A percentile compares a stretch with the other conserved stretches of the same genome.
phyloP scores from a whole-genome alignment of 2,888 invertebrate species.

The Napeogenes sylphis region DNA sequence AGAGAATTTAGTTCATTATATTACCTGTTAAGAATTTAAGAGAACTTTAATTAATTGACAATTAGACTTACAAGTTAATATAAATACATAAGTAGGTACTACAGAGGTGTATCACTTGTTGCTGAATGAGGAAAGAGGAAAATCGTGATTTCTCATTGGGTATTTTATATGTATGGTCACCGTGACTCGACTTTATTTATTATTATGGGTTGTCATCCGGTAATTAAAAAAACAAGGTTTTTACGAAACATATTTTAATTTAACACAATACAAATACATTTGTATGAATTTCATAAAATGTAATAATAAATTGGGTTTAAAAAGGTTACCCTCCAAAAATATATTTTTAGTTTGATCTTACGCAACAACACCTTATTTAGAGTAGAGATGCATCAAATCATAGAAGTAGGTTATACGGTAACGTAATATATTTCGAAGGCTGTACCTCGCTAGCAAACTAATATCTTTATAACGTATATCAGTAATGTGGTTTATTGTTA shows the following conservation, averaged over 20 bases:
- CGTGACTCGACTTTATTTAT: not conserved
- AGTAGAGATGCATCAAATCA: not conserved
- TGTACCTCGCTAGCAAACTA: conserved; percentile 14
- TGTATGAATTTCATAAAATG: too few relatives aligned
- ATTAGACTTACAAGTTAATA: too few relatives aligned
- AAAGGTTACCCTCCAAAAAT: too few relatives aligned
- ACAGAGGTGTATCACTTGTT: not conserved
- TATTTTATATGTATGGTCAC: conserved; percentile 8
- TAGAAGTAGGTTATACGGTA: conserved; percentile 32
- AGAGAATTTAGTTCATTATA: too few relatives aligned
- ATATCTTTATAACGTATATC: conserved; percentile 9
- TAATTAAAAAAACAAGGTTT: not conserved
- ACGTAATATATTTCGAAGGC: conserved; percentile 32
- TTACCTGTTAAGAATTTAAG: too few relatives aligned
- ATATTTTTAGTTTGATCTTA: too few relatives aligned
- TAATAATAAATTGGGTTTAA: too few relatives aligned
- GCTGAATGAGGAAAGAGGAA: conserved; percentile 18
- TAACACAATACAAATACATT: too few relatives aligned
- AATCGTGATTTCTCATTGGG: conserved; percentile 11
- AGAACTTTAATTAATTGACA: too few relatives aligned
- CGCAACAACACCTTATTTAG: too few relatives aligned
- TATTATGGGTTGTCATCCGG: not conserved
- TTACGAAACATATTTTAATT: not conserved
- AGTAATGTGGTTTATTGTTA: not conserved
- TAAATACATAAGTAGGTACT: too few relatives aligned